Conservation (phyloP, 2,113 vertebrate species). For the Perognathus longimembris region DNA sequence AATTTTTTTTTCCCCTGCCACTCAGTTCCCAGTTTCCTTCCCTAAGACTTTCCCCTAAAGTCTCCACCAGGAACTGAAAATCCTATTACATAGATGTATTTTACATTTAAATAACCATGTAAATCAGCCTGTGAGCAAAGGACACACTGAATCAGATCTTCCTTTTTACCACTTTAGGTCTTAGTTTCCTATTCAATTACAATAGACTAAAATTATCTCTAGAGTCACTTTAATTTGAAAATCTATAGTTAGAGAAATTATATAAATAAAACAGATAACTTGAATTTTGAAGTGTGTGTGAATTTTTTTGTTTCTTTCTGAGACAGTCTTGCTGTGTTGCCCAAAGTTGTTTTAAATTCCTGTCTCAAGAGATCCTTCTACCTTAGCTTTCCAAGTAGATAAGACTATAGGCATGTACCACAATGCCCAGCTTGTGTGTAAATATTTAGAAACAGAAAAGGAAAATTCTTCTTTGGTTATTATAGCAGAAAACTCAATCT, state of each 20-base stretch:
- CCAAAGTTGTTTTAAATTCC: neutral
- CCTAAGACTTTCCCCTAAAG: neutral
- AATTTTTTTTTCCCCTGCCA: neutral
- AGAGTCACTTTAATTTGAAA: constrained; percentile 20
- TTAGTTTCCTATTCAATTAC: neutral
- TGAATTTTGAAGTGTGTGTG: neutral
- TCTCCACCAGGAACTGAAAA: neutral
- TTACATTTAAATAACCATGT: constrained; percentile 32
- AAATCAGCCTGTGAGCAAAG: constrained; percentile 21
- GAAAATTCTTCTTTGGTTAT: neutral
- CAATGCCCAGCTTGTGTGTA: neutral
- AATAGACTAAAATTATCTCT: constrained; percentile 31
- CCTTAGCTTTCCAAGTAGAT: neutral
- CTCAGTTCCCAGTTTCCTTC: neutral
- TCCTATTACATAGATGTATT: neutral
- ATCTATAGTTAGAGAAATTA: constrained; percentile 8
- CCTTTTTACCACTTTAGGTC: neutral
- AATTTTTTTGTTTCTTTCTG: neutral
- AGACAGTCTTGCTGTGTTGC: neutral
- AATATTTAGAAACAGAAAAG: constrained; percentile 5
- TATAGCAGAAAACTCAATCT: neutral
- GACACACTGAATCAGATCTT: neutral
- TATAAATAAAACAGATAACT: constrained; percentile 6
- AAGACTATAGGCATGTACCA: neutral
- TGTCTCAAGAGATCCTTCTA: neutral